phyloP scores from a whole-genome alignment of 2,888 invertebrate species.

The Eilema depressum region DNA sequence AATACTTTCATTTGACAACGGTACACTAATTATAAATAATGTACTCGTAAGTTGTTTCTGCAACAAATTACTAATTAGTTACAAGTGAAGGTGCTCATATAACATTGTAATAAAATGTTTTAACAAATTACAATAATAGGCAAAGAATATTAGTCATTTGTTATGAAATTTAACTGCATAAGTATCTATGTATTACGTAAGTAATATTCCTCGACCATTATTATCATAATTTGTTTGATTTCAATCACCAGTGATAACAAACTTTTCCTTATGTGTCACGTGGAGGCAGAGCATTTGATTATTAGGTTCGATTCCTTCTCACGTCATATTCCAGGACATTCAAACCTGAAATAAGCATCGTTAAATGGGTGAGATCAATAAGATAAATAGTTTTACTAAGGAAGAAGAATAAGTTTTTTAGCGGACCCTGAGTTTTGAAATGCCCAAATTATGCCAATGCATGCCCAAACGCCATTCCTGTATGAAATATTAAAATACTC shows the following conservation, averaged over 20 bases:
- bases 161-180: background rate
- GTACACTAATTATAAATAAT: background rate
- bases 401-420: too few relatives aligned
- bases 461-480: too few relatives aligned
- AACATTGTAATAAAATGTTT: background rate
- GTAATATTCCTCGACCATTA: background rate
- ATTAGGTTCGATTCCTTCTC: too few relatives aligned
- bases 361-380: too few relatives aligned
- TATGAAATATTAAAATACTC: too few relatives aligned
- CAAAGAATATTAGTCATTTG: background rate
- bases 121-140: background rate
- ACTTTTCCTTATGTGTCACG: background rate
- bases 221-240: background rate
- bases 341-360: too few relatives aligned
- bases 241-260: background rate
- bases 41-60: background rate
- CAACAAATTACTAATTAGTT: background rate
- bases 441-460: too few relatives aligned
- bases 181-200: too few relatives aligned
- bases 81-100: background rate
- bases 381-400: too few relatives aligned
- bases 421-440: too few relatives aligned
- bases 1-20: background rate
- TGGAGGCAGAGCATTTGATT: too few relatives aligned
- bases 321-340: too few relatives aligned